phyloP scores from a whole-genome alignment of 2,888 invertebrate species.

The Leistus spinibarbis region DNA sequence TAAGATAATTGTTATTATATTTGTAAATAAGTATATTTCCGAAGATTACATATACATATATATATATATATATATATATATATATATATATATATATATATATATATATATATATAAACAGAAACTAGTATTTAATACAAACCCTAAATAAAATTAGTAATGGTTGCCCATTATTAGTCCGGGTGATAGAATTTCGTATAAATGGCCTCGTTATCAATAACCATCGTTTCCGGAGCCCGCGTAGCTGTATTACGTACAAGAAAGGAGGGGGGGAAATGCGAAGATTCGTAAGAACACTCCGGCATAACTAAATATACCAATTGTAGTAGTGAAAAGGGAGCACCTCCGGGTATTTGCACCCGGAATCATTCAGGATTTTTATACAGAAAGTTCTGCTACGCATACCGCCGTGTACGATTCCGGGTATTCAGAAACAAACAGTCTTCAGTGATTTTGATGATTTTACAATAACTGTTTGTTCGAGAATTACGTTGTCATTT shows the following conservation, averaged over 20 bases:
- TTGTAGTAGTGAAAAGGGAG: background rate
- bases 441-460: no score
- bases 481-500: background rate
- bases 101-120: no score
- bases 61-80: no score
- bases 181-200: slow-evolving; percentile 27
- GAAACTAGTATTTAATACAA: no score
- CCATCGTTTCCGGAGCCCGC: background rate
- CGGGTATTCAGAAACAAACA: no score
- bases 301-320: no score
- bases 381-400: background rate
- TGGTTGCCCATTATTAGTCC: slow-evolving; percentile 4
- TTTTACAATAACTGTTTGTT: background rate
- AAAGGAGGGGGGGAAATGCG: background rate
- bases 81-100: no score
- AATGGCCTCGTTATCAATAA: slow-evolving; percentile 27
- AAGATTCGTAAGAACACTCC: no score
- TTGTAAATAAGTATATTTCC: no score
- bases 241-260: background rate
- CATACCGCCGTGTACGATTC: background rate
- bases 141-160: no score
- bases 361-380: background rate
- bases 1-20: no score
- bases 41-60: no score
- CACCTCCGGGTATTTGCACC: background rate